These are phyloP conservation scores for Acanthochromis polyacanthus DNA, from an alignment of 2,113 vertebrate species.

Conservation along the genomic window DNA sequence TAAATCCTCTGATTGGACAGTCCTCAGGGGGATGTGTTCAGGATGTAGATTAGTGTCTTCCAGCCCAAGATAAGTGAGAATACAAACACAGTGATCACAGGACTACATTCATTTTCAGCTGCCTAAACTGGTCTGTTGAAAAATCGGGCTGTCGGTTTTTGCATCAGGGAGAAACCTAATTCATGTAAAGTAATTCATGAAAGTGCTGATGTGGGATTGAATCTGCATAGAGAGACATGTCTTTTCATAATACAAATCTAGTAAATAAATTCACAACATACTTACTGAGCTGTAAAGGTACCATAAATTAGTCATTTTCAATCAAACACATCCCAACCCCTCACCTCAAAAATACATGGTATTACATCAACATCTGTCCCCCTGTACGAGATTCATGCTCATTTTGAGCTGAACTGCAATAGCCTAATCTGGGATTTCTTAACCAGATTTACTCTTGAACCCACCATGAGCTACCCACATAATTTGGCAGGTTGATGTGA, in stretches of 20 bases:
- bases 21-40: conserved; percentile 9
- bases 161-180: not conserved
- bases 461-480: no score
- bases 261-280: no score
- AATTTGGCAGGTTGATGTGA: no score
- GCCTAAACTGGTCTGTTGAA: not conserved
- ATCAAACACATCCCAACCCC: no score
- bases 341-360: no score
- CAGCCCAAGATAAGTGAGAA: not conserved
- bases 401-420: no score
- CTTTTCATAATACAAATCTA: not conserved
- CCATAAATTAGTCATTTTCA: no score
- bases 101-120: not conserved
- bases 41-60: conserved; percentile 4
- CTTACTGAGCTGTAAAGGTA: no score
- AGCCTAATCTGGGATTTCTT: no score
- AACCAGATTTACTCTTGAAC: no score
- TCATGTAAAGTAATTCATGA: not conserved
- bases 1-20: conserved; percentile 11
- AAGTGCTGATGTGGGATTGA: not conserved
- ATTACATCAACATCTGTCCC: no score
- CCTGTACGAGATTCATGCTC: no score
- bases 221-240: not conserved
- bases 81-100: not conserved
- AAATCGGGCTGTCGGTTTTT: not conserved